phyloP scores from a whole-genome alignment of 2,113 vertebrate genomes.

The Corythoichthys haematopterus region DNA sequence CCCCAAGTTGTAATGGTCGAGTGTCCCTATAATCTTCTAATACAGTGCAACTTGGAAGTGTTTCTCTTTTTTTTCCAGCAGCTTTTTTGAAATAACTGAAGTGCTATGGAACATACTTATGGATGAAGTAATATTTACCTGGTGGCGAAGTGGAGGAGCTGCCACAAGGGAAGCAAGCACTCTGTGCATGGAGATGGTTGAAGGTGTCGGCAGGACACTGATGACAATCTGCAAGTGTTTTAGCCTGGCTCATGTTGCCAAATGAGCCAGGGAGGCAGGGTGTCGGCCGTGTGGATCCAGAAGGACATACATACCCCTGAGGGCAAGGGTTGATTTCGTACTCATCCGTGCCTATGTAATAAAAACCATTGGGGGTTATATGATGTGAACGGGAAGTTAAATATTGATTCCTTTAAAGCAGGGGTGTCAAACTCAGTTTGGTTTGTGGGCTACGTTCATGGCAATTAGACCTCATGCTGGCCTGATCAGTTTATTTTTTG shows the following conservation, averaged over 20 bases:
- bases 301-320: conserved; percentile 77
- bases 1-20: no score
- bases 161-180: conserved; percentile 84
- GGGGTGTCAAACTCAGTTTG: no score
- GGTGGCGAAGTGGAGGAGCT: conserved; percentile 79
- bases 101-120: neutral
- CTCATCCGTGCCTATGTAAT: conserved; percentile 70
- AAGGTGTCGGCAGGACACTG: conserved; percentile 83
- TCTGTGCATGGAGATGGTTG: conserved; percentile 77
- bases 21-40: neutral
- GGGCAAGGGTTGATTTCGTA: conserved; percentile 76
- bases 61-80: neutral
- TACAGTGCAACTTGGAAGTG: neutral
- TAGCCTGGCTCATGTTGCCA: conserved; percentile 63
- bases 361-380: conserved; percentile 2
- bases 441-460: no score
- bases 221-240: conserved; percentile 66
- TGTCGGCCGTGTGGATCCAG: conserved; percentile 59
- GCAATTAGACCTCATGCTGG: no score
- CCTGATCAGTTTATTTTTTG: no score
- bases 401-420: neutral
- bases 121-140: conserved; percentile 60
- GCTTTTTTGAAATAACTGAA: neutral
- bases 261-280: conserved; percentile 81
- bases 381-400: neutral